Evolutionary conservation across 2,113 vertebrate genomes (phyloP).

Genomic region (Toxotes jaculatrix): DNA sequence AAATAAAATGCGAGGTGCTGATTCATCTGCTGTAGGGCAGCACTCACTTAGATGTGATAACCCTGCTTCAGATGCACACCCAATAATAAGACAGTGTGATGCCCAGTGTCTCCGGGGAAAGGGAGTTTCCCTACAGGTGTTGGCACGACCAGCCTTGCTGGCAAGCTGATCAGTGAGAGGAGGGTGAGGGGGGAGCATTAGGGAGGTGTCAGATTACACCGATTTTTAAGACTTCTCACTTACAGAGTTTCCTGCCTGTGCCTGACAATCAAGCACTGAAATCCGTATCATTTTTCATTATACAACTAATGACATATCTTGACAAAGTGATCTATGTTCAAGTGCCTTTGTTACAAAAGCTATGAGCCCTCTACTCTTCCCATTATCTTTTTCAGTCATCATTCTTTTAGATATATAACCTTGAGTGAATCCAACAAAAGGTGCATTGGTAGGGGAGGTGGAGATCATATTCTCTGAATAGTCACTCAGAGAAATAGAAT

Average conservation of each 20-base stretch:
- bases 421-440: slow-evolving; percentile 51
- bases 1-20: slow-evolving; percentile 25
- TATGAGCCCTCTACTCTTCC: slow-evolving; percentile 31
- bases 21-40: slow-evolving; percentile 11
- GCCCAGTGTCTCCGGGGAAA: slow-evolving; percentile 28
- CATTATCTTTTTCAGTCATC: slow-evolving; percentile 61
- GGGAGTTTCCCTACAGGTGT: slow-evolving; percentile 61
- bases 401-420: slow-evolving; percentile 54
- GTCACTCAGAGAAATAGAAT: background rate
- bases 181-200: slow-evolving; percentile 28
- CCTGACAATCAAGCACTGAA: slow-evolving; percentile 57
- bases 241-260: slow-evolving; percentile 39
- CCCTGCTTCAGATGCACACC: slow-evolving; percentile 3
- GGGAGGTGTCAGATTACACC: slow-evolving; percentile 56
- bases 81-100: slow-evolving; percentile 24
- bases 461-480: slow-evolving; percentile 43
- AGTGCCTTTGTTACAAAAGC: slow-evolving; percentile 60
- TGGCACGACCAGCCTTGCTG: slow-evolving; percentile 45
- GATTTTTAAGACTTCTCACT: slow-evolving; percentile 59
- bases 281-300: slow-evolving; percentile 59
- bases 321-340: slow-evolving; percentile 57
- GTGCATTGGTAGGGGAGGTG: background rate
- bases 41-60: slow-evolving; percentile 3
- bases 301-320: slow-evolving; percentile 53
- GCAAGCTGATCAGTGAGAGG: slow-evolving; percentile 39